Evolutionary conservation across 2,113 vertebrate genomes (phyloP), one percentile per base, ranked within the genome.

Genomic region (Dascyllus trimaculatus): DNA sequence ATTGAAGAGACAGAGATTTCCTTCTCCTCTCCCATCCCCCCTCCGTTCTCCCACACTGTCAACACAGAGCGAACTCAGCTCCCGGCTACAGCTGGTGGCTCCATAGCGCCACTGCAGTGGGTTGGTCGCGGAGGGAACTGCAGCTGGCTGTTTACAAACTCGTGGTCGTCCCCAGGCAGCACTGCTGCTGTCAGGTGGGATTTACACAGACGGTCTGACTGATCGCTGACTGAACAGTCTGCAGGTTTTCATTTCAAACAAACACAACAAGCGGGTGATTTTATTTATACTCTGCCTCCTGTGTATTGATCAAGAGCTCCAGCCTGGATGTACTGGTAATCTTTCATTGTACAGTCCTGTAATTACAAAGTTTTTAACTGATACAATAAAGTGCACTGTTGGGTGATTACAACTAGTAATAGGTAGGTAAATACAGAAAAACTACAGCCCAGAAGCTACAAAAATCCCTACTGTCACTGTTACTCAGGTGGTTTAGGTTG

Each of bases 41-140:
- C 25, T 61, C 53, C 75, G 29, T 24, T 69, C 75, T 64, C 62
- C 60, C 81, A 78, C 79, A 88, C 77, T 83, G 85, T 88, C 76
- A 85, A 81, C 85, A 89, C 75, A 71, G 66, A 75, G n/a, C 45
- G 13, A 15, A 15, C 13, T 46, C 32, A 21, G 43, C 48, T 57
- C 56, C 80, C 15, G 60, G 46, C 48, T 59, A 46, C 56, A n/a
- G 59, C 70, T 60, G 32, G 56, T 8, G 57, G 80, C 77, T 75
- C 87, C 71, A 90, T 87, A 93, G 91, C 45, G 75, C 91, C 92
- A 82, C 90, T 87, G 88, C 66, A 70, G 67, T 60, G 48, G 11
- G 53, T 59, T 80, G 91, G 91, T 2, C 58, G 59, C 4, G 40
- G 38, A 46, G 17, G 75, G 84, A 80, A 88, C 45, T 87, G 14